Conservation (phyloP, 2,888 invertebrate genomes). For the Hesperia comma region DNA sequence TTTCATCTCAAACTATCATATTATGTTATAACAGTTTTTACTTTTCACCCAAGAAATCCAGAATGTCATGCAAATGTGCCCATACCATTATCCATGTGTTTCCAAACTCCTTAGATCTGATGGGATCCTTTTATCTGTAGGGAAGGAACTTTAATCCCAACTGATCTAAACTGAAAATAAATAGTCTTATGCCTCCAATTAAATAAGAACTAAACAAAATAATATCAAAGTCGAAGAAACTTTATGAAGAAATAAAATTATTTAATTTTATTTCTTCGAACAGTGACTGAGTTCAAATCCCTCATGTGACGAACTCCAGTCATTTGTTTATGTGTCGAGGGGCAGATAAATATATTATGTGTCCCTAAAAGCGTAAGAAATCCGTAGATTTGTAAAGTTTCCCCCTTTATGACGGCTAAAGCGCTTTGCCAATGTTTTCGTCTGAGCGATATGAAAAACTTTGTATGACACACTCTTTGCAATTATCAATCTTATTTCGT, state of each 20-base stretch:
- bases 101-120: too few species aligned
- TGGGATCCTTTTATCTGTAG: too few species aligned
- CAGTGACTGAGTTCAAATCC: slow-evolving; percentile 63
- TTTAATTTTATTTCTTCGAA: slow-evolving; percentile 10
- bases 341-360: slow-evolving; percentile 82
- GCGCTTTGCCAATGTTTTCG: slow-evolving; percentile 75
- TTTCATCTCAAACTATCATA: too few species aligned
- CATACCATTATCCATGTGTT: too few species aligned
- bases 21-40: too few species aligned
- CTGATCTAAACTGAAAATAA: too few species aligned
- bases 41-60: too few species aligned
- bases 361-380: slow-evolving; percentile 80
- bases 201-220: background rate
- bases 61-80: too few species aligned
- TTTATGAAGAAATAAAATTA: background rate
- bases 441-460: slow-evolving; percentile 78
- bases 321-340: slow-evolving; percentile 78
- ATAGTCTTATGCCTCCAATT: too few species aligned
- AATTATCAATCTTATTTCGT: slow-evolving; percentile 50
- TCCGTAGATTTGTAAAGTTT: slow-evolving; percentile 82
- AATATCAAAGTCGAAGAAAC: background rate
- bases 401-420: slow-evolving; percentile 80
- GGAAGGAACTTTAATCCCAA: too few species aligned
- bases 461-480: slow-evolving; percentile 49
- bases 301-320: slow-evolving; percentile 68